Evolutionary conservation across 2,888 invertebrate species (phyloP), one percentile per base, ranked within the genome.

Genomic region (Trimorus sp.): DNA sequence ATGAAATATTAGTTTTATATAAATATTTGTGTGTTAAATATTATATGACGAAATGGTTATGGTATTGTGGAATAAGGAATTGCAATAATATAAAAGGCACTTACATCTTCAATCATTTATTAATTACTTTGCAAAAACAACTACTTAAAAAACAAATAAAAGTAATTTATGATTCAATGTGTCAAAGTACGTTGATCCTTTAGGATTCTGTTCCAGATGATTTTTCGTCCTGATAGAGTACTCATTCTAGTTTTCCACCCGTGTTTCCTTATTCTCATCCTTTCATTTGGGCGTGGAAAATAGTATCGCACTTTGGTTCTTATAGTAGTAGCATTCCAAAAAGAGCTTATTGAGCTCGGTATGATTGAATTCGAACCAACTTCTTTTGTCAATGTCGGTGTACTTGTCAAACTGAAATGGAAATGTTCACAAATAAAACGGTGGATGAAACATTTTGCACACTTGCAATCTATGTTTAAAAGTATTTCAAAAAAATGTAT

Each of bases 281-380:
- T 93, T 92, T 97, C 97, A 66, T 93, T 95, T 0, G 97, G 95
- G 56, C 95, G 93, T 0, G 96, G 96, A 87, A 97, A 97, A 87
- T 96, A 94, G 86, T 94, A 93, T 58, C 96, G 93, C 0, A 96
- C 93, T 85, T 93, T 92, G 0, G 91, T 93, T 75, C 94, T 86
- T 7, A 84, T 66, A 0, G 86, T 79, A 7, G 86, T 87, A 15
- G 87, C 71, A 48, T 85, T 86, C 90, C 91, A 91, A 74, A 63
- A 78, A 40, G 42, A 40, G 40, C 40, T 53, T n/a, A 78, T 51
- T 12, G 77, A 56, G 40, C 15, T 73, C 42, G 77, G 73, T 36
- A 81, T 48, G 8, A 71, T 0, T 8, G 76, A 66, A 0, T 53
- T 49, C 37, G 48, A 11, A 51, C 59, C 37, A 51, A 42, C 36